Evolutionary conservation across 2,113 vertebrate genomes (phyloP), one percentile per base, ranked within the genome.

Genomic region (Solenodon paradoxus): DNA sequence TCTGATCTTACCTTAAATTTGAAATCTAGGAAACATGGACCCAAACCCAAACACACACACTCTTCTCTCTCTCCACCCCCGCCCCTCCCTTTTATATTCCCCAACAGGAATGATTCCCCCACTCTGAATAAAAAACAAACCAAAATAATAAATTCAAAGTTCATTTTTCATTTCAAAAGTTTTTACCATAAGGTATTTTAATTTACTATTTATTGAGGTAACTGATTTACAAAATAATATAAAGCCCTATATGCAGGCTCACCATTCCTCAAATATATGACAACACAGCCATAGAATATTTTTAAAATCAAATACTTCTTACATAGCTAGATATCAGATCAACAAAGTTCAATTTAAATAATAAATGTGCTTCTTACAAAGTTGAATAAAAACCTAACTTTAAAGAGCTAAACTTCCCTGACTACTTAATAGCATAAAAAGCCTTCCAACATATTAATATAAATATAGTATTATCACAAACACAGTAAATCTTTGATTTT

Each of bases 111-210:
- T n/a, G n/a, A 35, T 40, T 64, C 3, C 0, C 8, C 3, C 24
- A 92, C 40, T 89, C 95, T 78, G 90, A 85, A 86, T 45, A 82
- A 95, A 93, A 94, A 57, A 91, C 24, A 90, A 85, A 81, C 32
- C 49, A 86, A 92, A 95, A 81, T 71, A 35, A 85, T 40, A 88
- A 53, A 28, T 88, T 72, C n/a, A 57, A 91, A 69, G 49, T 84
- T 94, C 22, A 90, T n/a, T 66, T 91, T 92, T 64, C 53, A 74
- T 85, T 91, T 91, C 32, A 69, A 93, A 90, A 81, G 15, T 30
- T 71, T 87, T 85, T 59, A 96, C 68, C 17, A 83, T 28, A n/a
- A n/a, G n/a, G n/a, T n/a, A n/a, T n/a, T n/a, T n/a, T n/a, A n/a
- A n/a, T n/a, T n/a, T n/a, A n/a, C n/a, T n/a, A n/a, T n/a, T n/a